Base-by-base conservation (phyloP, 2,888 invertebrate genomes). In the Yponomeuta sedellus region DNA sequence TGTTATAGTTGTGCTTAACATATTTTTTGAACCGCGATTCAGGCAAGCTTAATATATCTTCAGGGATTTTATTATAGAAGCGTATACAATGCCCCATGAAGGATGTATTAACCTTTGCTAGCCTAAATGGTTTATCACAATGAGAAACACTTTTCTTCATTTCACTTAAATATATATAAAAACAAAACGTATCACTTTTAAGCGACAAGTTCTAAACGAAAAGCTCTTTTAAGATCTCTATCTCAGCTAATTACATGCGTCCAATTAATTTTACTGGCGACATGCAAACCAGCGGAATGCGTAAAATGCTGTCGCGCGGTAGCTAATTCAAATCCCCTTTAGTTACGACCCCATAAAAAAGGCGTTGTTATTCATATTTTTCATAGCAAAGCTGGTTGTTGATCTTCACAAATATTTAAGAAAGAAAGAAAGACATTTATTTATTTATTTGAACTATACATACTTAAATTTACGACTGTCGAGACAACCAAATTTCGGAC, bases 181-280 rank as follows among this genome's bases (percentile, higher is more conserved):
- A 44, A 44, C 3, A 44, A 16, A 52, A 52, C 44, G 44, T 16
- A 52, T 12, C 44, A 52, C 16, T 52, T 16, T n/a, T n/a, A n/a
- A n/a, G n/a, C n/a, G 6, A 12, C 44, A 3, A 8, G 44, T 52
- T 52, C n/a, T n/a, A n/a, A n/a, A n/a, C n/a, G n/a, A 16, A 52
- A 52, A 1, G 44, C 44, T 52, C 44, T 52, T 52, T 52, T 16
- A 52, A 52, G 44, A 52, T 52, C 44, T 61, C n/a, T 28, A 66
- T 66, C 66, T 56, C 25, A 16, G 66, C 62, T 65, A 65, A 65
- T 65, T 59, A 65, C 58, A 59, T 59, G 58, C 34, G 40, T 75
- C 75, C 78, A 79, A 82, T 82, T 78, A 78, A 76, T 77, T 77
- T 74, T 71, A 74, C 70, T 72, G 67, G 71, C 75, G 73, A 52